Evolutionary conservation across 2,797 vertebrate genomes (phyloP), one percentile per base, ranked within the genome.

Genomic region (Oreochromis grahami): DNA sequence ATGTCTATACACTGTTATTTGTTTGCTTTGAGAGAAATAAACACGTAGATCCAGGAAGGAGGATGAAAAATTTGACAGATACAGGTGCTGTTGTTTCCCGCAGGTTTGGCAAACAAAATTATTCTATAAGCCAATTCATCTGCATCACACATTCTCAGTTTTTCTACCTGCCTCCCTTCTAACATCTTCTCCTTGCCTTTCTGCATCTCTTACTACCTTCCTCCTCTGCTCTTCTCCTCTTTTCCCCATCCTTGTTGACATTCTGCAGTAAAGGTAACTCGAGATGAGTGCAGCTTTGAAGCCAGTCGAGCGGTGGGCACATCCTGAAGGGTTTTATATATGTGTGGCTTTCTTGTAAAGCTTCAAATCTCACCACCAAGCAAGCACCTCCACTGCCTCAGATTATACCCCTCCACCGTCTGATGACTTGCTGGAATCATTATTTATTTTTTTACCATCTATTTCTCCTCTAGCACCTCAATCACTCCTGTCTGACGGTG

Each of bases 221-320:
- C 70, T 52, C 76, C 15, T 29, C 77, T 58, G 2, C 38, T 41
- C 51, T 9, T 26, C 55, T 8, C 24, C 60, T 43, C 78, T 38
- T 48, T 32, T 72, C n/a, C 21, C 68, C 58, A 48, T 83, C 80
- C 86, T 91, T 91, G 92, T 89, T 90, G 93, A 91, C 92, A 91
- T 88, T 85, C 88, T 88, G 89, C 89, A 89, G 89, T 91, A 91
- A 92, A 96, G 79, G 91, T 89, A 93, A 89, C 92, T 93, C 85
- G 85, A 93, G 92, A 94, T 93, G 92, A 96, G 91, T 84, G 87
- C 86, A 76, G 91, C 93, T 94, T 93, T 95, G 93, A 93, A 94
- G 91, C 86, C 86, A 84, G 74, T 86, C 12, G 60, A 89, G 90
- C 41, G n/a, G 83, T 68, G 82, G 91, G 87, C 89, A 91, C 89